A percentile compares a stretch with the other conserved stretches of the same genome.
phyloP scores from a whole-genome alignment of 2,888 invertebrate genomes.

The Idaea biselata region DNA sequence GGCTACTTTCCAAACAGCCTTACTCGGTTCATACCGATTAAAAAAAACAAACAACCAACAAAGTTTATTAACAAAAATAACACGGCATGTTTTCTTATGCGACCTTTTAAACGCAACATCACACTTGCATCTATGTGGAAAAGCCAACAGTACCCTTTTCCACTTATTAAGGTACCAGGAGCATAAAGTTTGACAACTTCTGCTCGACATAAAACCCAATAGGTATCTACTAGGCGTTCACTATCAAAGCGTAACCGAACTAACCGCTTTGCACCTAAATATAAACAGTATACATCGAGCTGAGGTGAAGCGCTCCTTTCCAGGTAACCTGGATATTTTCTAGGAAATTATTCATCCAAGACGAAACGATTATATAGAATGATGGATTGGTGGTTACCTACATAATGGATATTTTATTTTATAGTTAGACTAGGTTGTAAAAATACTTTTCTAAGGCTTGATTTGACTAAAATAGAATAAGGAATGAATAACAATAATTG shows the following conservation, averaged over 20 bases:
- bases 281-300: not conserved
- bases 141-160: too few relatives aligned
- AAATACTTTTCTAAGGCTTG: too few relatives aligned
- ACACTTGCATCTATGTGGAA: too few relatives aligned
- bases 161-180: not conserved
- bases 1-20: too few relatives aligned
- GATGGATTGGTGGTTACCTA: not conserved
- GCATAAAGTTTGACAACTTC: not conserved
- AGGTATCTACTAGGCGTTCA: not conserved
- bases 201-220: not conserved
- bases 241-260: not conserved
- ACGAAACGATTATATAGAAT: not conserved
- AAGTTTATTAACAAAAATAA: too few relatives aligned
- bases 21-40: too few relatives aligned
- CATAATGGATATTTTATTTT: not conserved
- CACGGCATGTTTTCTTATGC: too few relatives aligned
- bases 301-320: not conserved
- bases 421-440: too few relatives aligned
- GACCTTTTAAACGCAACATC: too few relatives aligned
- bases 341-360: not conserved
- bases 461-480: too few relatives aligned
- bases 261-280: not conserved
- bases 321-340: not conserved
- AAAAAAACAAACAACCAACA: too few relatives aligned
- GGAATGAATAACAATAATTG: too few relatives aligned